Evolutionary conservation across 2,113 vertebrate genomes (phyloP).

Genomic region (Cyanoderma ruficeps): DNA sequence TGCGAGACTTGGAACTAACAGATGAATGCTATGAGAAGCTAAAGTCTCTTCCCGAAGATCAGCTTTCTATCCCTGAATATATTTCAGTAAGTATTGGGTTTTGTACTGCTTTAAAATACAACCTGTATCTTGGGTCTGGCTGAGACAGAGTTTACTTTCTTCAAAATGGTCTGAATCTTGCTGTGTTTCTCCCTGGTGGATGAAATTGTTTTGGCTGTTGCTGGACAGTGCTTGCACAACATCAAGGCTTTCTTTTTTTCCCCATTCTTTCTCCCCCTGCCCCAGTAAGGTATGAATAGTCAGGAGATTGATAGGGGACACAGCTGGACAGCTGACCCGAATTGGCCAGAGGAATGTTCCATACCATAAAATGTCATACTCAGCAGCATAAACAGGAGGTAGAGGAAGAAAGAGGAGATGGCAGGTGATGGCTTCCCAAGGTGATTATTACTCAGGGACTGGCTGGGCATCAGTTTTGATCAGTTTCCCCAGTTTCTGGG

Average conservation of each 20-base stretch:
- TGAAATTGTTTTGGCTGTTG: not conserved
- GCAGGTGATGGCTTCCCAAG: not conserved
- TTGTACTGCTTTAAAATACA: not conserved
- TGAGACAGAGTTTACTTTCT: not conserved
- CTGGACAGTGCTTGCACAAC: not conserved
- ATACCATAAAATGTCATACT: not conserved
- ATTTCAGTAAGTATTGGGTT: conserved; percentile 84
- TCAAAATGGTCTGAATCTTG: not conserved
- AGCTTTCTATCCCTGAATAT: conserved; percentile 91
- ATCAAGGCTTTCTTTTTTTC: not conserved
- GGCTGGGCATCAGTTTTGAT: not conserved
- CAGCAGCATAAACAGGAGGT: not conserved
- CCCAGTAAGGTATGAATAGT: not conserved
- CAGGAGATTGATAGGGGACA: not conserved
- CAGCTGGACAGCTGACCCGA: not conserved
- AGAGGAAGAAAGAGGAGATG: not conserved
- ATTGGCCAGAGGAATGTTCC: not conserved
- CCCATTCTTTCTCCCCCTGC: not conserved
- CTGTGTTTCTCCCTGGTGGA: not conserved
- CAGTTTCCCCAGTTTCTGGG: not conserved
- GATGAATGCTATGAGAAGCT: conserved; percentile 85
- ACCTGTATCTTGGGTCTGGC: not conserved
- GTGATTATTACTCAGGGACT: not conserved
- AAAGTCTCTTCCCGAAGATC: conserved; percentile 85
- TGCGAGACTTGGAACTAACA: conserved; percentile 88